Base-by-base conservation (phyloP, 37 sponge, comb jelly and placozoan species). In the Halisarca cf. caerulea region DNA sequence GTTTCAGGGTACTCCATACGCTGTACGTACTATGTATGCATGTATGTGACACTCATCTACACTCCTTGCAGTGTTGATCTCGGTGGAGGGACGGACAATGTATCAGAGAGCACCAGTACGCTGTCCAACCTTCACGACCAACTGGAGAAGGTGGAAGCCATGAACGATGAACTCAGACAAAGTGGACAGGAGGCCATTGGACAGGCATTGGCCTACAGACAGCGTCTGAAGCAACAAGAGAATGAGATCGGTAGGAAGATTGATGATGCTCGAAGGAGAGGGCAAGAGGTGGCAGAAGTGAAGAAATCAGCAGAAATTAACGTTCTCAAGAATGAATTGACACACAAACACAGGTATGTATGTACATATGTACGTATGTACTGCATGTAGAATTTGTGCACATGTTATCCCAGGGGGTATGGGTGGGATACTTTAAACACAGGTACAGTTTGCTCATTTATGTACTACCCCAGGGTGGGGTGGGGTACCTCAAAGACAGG, bases 291-390 rank as follows among this genome's bases (percentile, higher is more conserved):
- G 33, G 92, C 85, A 39, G 88, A 91, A 58, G 8, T 59, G 17
- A 85, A 88, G 68, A 85, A 84, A 38, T 82, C 69, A 8, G 90
- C 87, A 35, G 94, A 93, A 82, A 93, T 93, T 57, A 43, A 62
- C 38, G 82, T 82, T 9, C 73, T 93, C 23, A 69, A 68, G 57
- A 36, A 80, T 30, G 80, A 93, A 45, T 83, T 93, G 36, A 87
- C 85, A 37, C 62, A 87, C 0, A 93, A 93, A 51, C 83, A 80
- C 61, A 86, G 51, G 92, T 91, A 53, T 62, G 66, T 73, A 35
- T 47, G 9, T 47, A 11, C 11, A 47, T 47, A 11, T 47, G 51
- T 47, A 11, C 11, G 51, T 47, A 11, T 47, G 51, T 47, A 47
- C 11, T 47, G 51, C 11, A 11, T 47, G 51, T 47, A 11, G n/a